Base-by-base conservation (phyloP, 1,140 invertebrate genomes). In the Ceratitis capitata region DNA sequence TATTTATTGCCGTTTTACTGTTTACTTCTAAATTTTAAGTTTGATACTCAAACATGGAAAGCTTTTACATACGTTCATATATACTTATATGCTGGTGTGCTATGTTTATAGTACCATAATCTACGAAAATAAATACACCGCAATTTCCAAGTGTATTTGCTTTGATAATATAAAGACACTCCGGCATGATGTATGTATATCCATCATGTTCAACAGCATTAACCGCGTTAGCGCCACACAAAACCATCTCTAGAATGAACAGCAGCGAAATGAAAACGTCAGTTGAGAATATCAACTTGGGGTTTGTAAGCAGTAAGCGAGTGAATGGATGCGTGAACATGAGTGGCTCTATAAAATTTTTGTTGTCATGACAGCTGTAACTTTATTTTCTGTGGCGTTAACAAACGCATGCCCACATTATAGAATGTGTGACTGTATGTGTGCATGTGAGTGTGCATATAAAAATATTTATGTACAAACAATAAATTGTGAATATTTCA, bases 331-430 rank as follows among this genome's bases (percentile, higher is more conserved):
- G 32, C 19, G 35, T 39, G 29, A 69, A 32, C 61, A 69, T 16
- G 1, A 69, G 29, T 69, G 61, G 32, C 32, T 69, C 12, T 35
- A 69, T 69, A 61, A 61, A 69, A 69, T 69, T 69, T 32, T 29
- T 69, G 61, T 69, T 35, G 61, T 69, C 61, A 69, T 69, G 29
- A 69, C 61, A 69, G 61, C 61, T 69, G 61, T 69, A 69, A 69
- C 61, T 69, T 69, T 69, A 69, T 69, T 69, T 69, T 39, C 29
- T 19, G 1, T 35, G 61, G 32, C 61, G 14, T 0, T 39, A 35
- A 29, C 26, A 29, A 69, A 35, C 32, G 19, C 14, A 69, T 64
- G 7, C 29, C 3, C 32, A 69, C 14, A 19, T n/a, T n/a, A n/a
- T n/a, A n/a, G n/a, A n/a, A n/a, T n/a, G n/a, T n/a, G n/a, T n/a